phyloP scores from a whole-genome alignment of 1,140 invertebrate genomes.

The Lamellibrachia luymesi region DNA sequence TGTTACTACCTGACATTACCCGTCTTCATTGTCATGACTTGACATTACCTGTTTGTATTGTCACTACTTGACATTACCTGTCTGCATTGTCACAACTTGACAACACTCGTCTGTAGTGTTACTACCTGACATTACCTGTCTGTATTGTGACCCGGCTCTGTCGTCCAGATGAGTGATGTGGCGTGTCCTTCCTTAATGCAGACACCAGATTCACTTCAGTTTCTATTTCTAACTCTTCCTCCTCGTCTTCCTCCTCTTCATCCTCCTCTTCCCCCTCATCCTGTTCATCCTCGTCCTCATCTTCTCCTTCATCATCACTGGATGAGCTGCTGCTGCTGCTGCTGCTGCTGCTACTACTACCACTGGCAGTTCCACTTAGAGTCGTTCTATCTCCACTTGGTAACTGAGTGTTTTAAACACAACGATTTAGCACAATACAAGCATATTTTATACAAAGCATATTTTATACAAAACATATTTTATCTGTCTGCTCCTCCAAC shows the following conservation, averaged over 20 bases:
- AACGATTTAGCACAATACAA: background rate
- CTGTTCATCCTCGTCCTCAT: background rate
- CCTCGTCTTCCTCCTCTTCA: background rate
- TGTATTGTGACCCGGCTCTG: constrained; percentile 26
- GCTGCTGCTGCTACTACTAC: constrained; percentile 16
- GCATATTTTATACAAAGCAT: too few relatives aligned
- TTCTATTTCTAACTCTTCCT: background rate
- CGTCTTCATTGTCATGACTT: too few relatives aligned
- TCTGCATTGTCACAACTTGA: background rate
- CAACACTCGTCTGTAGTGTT: constrained; percentile 17
- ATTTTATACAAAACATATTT: too few relatives aligned
- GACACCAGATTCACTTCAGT: background rate
- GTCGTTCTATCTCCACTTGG: constrained; percentile 6
- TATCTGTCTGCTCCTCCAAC: too few relatives aligned
- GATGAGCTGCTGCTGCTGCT: constrained; percentile 19
- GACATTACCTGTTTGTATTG: background rate
- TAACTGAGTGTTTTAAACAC: constrained; percentile 10
- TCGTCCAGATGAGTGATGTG: background rate
- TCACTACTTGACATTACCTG: background rate
- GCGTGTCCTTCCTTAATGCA: constrained; percentile 2
- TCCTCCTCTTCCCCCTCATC: constrained; percentile 14
- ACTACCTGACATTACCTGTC: constrained; percentile 17
- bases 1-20: too few relatives aligned
- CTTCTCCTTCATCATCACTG: constrained; percentile 8
- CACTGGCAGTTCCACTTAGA: constrained; percentile 27